phyloP scores from a whole-genome alignment of 2,113 vertebrate genomes.

The Pithys albifrons region DNA sequence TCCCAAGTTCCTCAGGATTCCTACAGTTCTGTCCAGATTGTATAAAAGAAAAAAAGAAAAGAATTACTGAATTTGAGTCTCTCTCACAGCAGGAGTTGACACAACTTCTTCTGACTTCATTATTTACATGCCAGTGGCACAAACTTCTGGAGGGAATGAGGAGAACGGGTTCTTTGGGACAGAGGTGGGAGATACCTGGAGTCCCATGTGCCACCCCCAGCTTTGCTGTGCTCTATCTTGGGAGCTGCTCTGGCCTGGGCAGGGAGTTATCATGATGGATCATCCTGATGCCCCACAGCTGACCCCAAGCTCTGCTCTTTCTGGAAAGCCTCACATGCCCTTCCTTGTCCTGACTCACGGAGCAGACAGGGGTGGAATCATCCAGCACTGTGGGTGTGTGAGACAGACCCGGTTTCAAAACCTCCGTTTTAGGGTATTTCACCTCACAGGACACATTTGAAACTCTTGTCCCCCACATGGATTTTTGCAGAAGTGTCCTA shows the following conservation, averaged over 20 bases:
- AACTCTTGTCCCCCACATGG: not conserved
- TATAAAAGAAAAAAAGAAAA: not conserved
- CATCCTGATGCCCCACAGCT: not conserved
- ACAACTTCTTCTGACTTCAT: not conserved
- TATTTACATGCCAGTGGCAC: not conserved
- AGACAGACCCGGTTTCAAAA: not conserved
- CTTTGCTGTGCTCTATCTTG: not conserved
- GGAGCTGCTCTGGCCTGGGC: not conserved
- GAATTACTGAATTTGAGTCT: not conserved
- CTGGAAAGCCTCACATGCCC: not conserved
- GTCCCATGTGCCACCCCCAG: not conserved
- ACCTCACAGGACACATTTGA: not conserved
- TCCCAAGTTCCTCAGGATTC: not conserved
- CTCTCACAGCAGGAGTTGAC: not conserved
- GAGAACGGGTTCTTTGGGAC: not conserved
- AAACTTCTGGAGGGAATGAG: not conserved
- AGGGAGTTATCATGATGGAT: not conserved
- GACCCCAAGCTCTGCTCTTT: not conserved
- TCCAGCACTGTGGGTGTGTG: not conserved
- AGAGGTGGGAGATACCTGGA: not conserved
- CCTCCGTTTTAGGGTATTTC: not conserved
- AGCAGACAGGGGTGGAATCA: not conserved
- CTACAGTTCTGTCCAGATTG: not conserved
- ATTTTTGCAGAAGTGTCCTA: not conserved
- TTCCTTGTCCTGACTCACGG: not conserved